Percentiles rank a stretch among this genome's conserved stretches.
phyloP scores from a whole-genome alignment of 2,797 vertebrate genomes.

The Helarctos malayanus region DNA sequence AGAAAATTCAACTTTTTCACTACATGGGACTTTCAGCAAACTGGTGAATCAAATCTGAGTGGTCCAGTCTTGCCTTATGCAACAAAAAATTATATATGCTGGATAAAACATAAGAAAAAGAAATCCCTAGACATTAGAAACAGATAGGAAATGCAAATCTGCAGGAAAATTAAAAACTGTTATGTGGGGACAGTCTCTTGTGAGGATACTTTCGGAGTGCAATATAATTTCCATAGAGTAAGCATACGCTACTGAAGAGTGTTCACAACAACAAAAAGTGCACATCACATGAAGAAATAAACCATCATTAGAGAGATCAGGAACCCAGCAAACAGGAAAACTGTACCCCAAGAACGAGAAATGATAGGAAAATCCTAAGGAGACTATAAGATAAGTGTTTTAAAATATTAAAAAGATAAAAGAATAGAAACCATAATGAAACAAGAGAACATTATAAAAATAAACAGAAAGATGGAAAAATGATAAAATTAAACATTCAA shows the following conservation, averaged over 20 bases:
- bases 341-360: not conserved
- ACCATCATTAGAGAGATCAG: not conserved
- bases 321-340: not conserved
- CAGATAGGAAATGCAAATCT: not conserved
- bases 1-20: conserved; percentile 2
- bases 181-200: not conserved
- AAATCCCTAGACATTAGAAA: not conserved
- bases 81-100: not conserved
- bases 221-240: not conserved
- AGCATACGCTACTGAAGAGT: not conserved
- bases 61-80: not conserved
- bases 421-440: not conserved
- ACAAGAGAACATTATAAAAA: not conserved
- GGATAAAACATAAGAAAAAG: not conserved
- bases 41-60: not conserved
- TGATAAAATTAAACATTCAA: not conserved
- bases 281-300: not conserved
- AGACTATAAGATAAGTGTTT: not conserved
- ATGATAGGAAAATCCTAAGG: not conserved
- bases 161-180: not conserved
- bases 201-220: not conserved
- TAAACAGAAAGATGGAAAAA: not conserved
- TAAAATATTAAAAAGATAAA: not conserved
- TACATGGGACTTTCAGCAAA: not conserved
- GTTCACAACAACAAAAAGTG: not conserved